A percentile compares a stretch with the other conserved stretches of the same genome.
Conservation (phyloP, 2,113 vertebrate species). For the Numenius arquata region DNA sequence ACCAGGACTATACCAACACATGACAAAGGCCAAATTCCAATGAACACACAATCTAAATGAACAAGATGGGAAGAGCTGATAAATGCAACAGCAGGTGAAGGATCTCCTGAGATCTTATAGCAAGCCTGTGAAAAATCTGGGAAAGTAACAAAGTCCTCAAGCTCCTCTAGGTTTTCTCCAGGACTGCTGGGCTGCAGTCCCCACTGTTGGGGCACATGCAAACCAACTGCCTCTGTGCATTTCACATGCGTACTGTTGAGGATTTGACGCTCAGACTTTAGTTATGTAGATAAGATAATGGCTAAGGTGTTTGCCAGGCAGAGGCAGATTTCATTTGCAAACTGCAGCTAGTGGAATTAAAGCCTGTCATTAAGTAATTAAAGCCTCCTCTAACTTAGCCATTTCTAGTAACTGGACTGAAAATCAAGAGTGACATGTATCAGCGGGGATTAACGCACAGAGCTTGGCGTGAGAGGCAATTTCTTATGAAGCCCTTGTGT, state of each 20-base stretch:
- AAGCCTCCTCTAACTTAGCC: neutral
- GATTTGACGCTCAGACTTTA: neutral
- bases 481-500: neutral
- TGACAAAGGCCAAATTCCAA: neutral
- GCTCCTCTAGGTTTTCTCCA: neutral
- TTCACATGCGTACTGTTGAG: neutral
- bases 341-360: neutral
- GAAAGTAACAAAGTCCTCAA: neutral
- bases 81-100: neutral
- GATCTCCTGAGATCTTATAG: neutral
- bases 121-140: neutral
- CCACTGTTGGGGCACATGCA: rapidly evolving
- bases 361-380: neutral
- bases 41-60: neutral
- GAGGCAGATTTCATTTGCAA: neutral
- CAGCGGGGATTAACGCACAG: neutral
- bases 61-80: neutral
- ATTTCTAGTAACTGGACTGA: neutral
- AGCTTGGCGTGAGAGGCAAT: neutral
- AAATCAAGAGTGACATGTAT: neutral
- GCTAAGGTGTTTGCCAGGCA: neutral
- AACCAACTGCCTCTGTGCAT: neutral
- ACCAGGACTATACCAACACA: neutral
- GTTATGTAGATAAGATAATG: neutral
- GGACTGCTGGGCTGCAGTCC: neutral